Evolutionary conservation across 2,113 vertebrate genomes (phyloP).

Genomic region (Epinephelus lanceolatus): DNA sequence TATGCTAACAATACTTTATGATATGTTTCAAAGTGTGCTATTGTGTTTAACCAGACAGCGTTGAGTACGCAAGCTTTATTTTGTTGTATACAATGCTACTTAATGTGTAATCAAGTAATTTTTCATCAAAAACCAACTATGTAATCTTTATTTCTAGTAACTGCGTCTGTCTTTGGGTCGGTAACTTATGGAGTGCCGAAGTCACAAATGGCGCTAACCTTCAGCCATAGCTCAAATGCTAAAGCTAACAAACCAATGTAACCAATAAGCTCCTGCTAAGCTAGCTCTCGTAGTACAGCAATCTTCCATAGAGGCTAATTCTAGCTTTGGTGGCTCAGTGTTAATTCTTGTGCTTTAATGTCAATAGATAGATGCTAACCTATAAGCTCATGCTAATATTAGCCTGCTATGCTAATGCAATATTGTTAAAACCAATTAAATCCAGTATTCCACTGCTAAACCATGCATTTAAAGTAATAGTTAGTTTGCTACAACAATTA

Average conservation of each 20-base stretch:
- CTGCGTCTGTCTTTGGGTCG: not conserved
- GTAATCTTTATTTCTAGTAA: not conserved
- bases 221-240: constrained; percentile 16
- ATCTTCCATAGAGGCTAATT: constrained; percentile 17
- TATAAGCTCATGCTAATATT: constrained; percentile 28
- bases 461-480: not conserved
- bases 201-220: constrained; percentile 12
- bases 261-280: constrained; percentile 15
- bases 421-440: constrained; percentile 24
- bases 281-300: constrained; percentile 3
- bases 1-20: too few relatives aligned
- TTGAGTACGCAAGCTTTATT: not conserved
- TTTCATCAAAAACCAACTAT: not conserved
- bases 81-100: too few relatives aligned
- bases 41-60: not conserved
- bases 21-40: not conserved
- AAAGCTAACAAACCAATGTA: constrained; percentile 36
- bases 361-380: constrained; percentile 24
- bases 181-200: not conserved
- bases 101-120: not conserved
- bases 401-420: constrained; percentile 34
- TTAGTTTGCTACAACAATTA: not conserved
- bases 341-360: constrained; percentile 1
- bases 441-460: not conserved
- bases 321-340: constrained; percentile 23